Conservation (phyloP, 1,140 invertebrate species). For the Palaemon carinicauda region DNA sequence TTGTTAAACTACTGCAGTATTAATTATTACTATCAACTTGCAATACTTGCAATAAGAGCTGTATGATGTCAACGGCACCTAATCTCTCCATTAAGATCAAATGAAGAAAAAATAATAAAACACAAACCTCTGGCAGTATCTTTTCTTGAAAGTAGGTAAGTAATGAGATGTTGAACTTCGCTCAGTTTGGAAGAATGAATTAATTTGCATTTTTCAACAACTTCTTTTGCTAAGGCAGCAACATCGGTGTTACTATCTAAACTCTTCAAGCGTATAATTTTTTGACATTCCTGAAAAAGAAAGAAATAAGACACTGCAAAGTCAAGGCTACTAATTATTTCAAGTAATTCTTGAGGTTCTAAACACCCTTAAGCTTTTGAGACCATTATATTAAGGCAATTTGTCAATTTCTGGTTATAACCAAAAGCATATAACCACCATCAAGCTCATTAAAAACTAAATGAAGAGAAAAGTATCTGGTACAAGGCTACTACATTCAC, state of each 20-base stretch:
- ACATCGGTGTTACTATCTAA: slow-evolving; percentile 84
- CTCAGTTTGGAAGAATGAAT: slow-evolving; percentile 84
- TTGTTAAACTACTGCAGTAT: too few relatives aligned
- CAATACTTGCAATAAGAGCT: too few relatives aligned
- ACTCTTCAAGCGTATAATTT: slow-evolving; percentile 85
- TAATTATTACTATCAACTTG: too few relatives aligned
- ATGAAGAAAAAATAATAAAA: background rate
- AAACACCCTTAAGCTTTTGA: too few relatives aligned
- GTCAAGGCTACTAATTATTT: background rate
- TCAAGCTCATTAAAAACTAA: too few relatives aligned
- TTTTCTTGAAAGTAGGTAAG: slow-evolving; percentile 87
- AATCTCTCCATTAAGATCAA: background rate
- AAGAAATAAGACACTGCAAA: background rate
- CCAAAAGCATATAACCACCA: too few relatives aligned
- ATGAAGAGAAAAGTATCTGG: too few relatives aligned
- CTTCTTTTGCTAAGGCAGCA: slow-evolving; percentile 80
- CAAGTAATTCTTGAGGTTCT: background rate
- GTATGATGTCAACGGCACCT: too few relatives aligned
- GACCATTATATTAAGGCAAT: too few relatives aligned
- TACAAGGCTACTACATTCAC: too few relatives aligned
- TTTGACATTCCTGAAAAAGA: slow-evolving; percentile 75
- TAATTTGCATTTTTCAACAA: slow-evolving; percentile 87
- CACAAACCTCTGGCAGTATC: slow-evolving; percentile 21
- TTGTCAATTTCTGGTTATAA: too few relatives aligned
- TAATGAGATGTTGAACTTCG: slow-evolving; percentile 91